phyloP scores from a whole-genome alignment of 2,888 invertebrate genomes.

The Ganaspis brasiliensis region DNA sequence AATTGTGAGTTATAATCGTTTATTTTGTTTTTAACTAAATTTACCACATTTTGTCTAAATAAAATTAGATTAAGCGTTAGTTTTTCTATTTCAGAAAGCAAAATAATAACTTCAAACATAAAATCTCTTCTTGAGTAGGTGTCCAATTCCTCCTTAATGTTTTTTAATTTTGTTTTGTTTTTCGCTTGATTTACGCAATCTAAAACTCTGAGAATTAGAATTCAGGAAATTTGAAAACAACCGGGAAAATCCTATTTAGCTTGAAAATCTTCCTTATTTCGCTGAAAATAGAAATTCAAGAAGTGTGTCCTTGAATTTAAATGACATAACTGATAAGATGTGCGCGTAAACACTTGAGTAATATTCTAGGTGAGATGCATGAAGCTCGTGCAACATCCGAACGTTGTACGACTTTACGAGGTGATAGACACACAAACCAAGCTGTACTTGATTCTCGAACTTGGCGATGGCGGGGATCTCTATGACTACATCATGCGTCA shows the following conservation, averaged over 20 bases:
- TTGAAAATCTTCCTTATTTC: constrained; percentile 9
- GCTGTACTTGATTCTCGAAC: constrained; percentile 96
- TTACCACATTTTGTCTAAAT: too few relatives aligned
- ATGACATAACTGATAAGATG: constrained; percentile 32
- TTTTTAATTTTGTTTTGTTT: too few relatives aligned
- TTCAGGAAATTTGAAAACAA: not conserved
- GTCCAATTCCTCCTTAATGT: too few relatives aligned
- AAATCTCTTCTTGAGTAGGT: too few relatives aligned
- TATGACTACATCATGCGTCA: constrained; percentile 99
- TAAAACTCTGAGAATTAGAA: not conserved
- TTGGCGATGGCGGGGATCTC: constrained; percentile 99
- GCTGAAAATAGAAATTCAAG: constrained; percentile 12
- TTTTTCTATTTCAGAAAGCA: too few relatives aligned
- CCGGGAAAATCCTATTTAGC: not conserved
- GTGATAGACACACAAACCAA: constrained; percentile 99
- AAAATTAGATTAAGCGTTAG: too few relatives aligned
- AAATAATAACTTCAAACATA: too few relatives aligned
- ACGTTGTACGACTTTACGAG: constrained; percentile 98
- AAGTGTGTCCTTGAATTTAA: constrained; percentile 21
- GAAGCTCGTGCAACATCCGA: constrained; percentile 99
- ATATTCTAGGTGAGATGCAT: constrained; percentile 92
- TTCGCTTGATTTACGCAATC: not conserved
- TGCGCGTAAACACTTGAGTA: constrained; percentile 36
- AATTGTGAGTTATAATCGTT: too few relatives aligned
- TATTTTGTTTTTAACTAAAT: too few relatives aligned